Evolutionary conservation across 2,113 vertebrate genomes (phyloP).

Genomic region (Cheilinus undulatus): DNA sequence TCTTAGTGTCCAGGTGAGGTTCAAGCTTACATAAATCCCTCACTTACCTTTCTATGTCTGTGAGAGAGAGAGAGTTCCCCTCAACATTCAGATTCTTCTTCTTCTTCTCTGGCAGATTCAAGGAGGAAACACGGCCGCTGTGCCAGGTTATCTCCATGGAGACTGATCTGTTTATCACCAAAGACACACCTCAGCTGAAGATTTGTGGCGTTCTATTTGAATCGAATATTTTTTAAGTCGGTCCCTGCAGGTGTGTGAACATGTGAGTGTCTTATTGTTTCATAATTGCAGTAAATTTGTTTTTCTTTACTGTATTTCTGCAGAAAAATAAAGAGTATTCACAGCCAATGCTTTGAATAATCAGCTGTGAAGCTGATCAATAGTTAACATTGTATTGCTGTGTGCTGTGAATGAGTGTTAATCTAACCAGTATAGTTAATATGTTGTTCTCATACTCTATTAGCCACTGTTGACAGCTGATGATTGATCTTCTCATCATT

Average conservation of each 20-base stretch:
- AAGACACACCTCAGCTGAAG: background rate
- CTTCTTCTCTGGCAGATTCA: conserved; percentile 29
- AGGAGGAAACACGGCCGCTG: conserved; percentile 37
- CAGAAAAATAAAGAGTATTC: background rate
- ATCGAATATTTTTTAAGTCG: no score
- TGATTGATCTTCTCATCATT: conserved; percentile 82
- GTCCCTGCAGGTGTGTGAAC: background rate
- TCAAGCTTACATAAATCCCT: conserved; percentile 32
- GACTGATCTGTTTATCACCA: conserved; percentile 38
- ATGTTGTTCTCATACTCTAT: conserved; percentile 80
- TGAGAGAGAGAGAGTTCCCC: conserved; percentile 20
- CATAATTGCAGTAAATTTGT: background rate
- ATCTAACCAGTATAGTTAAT: conserved; percentile 75
- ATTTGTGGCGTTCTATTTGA: background rate
- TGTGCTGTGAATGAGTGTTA: conserved; percentile 53
- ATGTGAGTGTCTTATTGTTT: background rate
- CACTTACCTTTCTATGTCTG: background rate
- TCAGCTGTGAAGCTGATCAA: conserved; percentile 49
- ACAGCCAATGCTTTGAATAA: conserved; percentile 29
- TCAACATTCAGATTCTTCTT: background rate
- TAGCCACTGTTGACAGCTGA: conserved; percentile 76
- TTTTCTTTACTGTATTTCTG: background rate
- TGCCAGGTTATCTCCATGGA: conserved; percentile 47
- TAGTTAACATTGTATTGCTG: conserved; percentile 20
- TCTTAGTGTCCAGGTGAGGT: conserved; percentile 24